Percentiles rank a stretch among this genome's conserved stretches.
These are phyloP conservation scores for Erpobdella octoculata DNA, from an alignment of 2,888 invertebrate genomes.

Conservation along the genomic window DNA sequence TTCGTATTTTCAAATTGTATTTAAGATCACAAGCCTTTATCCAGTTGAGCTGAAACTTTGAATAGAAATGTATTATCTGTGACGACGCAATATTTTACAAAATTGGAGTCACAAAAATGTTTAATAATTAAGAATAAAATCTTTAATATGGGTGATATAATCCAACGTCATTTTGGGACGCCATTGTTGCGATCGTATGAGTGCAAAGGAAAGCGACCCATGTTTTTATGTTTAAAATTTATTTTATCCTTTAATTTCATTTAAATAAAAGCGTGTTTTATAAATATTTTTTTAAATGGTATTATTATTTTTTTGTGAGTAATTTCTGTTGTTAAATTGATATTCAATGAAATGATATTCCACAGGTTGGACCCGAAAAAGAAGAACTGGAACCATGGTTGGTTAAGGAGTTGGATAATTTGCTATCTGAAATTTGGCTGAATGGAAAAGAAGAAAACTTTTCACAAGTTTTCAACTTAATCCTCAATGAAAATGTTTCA, in stretches of 20 bases:
- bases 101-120: no score
- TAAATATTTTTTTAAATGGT: background rate
- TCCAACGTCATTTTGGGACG: no score
- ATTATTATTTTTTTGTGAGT: background rate
- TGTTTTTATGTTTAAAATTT: no score
- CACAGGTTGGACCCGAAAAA: constrained; percentile 48
- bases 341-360: background rate
- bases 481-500: constrained; percentile 69
- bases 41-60: no score
- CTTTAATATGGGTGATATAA: no score
- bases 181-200: no score
- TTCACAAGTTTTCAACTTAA: constrained; percentile 68
- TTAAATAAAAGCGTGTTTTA: background rate
- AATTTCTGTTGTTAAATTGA: background rate
- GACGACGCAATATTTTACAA: no score
- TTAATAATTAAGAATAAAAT: no score
- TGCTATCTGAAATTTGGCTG: constrained; percentile 61
- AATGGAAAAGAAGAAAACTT: constrained; percentile 62
- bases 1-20: no score
- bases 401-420: constrained; percentile 63
- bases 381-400: constrained; percentile 56
- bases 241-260: background rate
- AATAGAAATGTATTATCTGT: no score
- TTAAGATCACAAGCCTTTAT: no score
- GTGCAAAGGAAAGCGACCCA: no score